These are phyloP conservation scores for Corythaixoides concolor DNA, from an alignment of 2,113 vertebrate species.

Conservation along the genomic window DNA sequence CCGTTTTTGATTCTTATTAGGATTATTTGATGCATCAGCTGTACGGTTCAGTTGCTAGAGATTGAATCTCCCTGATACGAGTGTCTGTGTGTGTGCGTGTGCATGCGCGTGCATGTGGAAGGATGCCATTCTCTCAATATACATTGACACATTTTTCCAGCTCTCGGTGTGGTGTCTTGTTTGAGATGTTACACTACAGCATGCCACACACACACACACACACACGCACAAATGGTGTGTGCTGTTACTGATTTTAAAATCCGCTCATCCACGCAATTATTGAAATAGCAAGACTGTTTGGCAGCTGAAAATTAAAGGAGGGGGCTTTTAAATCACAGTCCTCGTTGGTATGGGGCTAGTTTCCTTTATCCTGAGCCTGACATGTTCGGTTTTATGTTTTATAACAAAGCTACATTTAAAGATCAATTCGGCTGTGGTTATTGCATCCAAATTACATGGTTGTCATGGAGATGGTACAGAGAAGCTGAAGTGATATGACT, in stretches of 20 bases:
- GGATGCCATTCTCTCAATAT: background rate
- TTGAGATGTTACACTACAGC: background rate
- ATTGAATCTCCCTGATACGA: background rate
- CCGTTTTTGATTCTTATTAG: background rate
- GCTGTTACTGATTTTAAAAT: background rate
- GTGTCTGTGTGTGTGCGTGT: background rate
- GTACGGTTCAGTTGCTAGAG: background rate
- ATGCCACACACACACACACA: background rate
- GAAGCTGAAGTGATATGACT: conserved; percentile 83
- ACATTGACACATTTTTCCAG: conserved; percentile 19
- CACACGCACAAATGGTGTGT: background rate
- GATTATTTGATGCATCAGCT: conserved; percentile 45
- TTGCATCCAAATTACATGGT: conserved; percentile 93
- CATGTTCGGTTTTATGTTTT: conserved; percentile 37
- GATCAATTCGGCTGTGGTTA: conserved; percentile 81
- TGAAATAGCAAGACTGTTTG: background rate
- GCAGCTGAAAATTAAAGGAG: background rate
- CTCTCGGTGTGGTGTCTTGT: background rate
- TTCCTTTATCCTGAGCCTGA: conserved; percentile 2
- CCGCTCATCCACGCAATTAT: background rate
- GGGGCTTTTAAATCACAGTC: background rate
- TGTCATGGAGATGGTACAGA: conserved; percentile 97
- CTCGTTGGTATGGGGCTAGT: background rate
- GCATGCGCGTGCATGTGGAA: background rate
- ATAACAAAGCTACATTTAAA: conserved; percentile 79